Evolutionary conservation across 2,888 invertebrate species (phyloP), one percentile per base, ranked within the genome.

Genomic region (Amorpha juglandis): DNA sequence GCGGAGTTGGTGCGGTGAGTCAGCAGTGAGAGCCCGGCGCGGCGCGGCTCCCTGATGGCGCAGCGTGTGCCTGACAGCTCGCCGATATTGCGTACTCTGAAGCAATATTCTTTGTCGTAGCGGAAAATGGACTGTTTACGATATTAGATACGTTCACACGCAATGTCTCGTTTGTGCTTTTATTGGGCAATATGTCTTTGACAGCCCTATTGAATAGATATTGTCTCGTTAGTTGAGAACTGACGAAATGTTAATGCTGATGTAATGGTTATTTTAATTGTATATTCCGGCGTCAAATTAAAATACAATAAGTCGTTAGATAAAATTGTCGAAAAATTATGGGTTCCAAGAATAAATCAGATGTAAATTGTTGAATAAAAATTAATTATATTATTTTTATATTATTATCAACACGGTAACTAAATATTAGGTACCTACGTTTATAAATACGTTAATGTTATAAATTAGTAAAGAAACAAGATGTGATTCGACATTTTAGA

Each of bases 21-120:
- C 85, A 81, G 82, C 84, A 11, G 1, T 9, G 1, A 9, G 42
- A n/a, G n/a, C n/a, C n/a, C 42, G 42, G 42, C 11, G 11, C 42
- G 11, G 42, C 8, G 9, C 1, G 42, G 42, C 68, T 71, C n/a
- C n/a, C n/a, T n/a, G n/a, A n/a, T 70, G 75, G 80, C 74, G 81
- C 82, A 81, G 76, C 76, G 81, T 88, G 88, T 81, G 81, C 81
- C 82, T 89, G 89, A 87, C 89, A 84, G 81, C 69, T 63, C 42
- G 63, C 70, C 67, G 71, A 74, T 82, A 81, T 80, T 83, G 78
- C 71, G 67, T 71, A 71, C 67, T 67, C 71, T 69, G 71, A 68
- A 70, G 70, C 69, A 71, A 72, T 71, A 71, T 70, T 67, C 69
- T 70, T 72, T 69, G 69, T 64, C 69, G 71, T 76, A 76, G 72